Base-by-base conservation (phyloP, 2,888 invertebrate genomes). In the Heteromyza rotundicornis region DNA sequence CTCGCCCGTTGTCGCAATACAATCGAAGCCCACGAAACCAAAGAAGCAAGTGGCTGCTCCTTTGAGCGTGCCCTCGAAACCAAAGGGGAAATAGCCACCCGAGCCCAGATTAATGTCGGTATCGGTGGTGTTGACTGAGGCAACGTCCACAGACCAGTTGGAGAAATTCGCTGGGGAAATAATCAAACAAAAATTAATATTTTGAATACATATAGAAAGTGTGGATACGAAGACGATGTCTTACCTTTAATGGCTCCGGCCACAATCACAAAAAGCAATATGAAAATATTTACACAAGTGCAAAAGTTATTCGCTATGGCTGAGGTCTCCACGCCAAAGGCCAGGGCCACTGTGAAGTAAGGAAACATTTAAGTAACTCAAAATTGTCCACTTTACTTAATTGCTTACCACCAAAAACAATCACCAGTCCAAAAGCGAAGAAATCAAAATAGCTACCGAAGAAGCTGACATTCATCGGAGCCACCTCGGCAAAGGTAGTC, bases 1-100 rank as follows among this genome's bases (percentile, higher is more conserved):
- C 83, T 97, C 97, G 0, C 90, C 92, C 0, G 92, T 90, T 0
- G 91, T 89, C 12, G 91, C 92, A 35, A 94, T 91, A 64, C 89
- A 89, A 78, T 98, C 97, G 79, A 97, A 97, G 0, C 97, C 97
- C 5, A 96, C 93, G 79, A 96, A 98, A 2, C 94, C 95, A 79
- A 92, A 96, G 82, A 92, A 92, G 75, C 92, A 93, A 58, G 91
- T 89, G 0, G 94, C 93, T 0, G 93, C 88, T 0, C 94, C 95
- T 14, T 87, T 86, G 80, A 95, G 86, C 1, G 91, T 89, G 1
- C 95, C 97, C 55, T 88, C 86, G 64, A 92, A 85, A 0, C 96
- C 96, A 80, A 89, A 96, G 0, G 97, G 96, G 76, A 94, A 87
- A 83, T 95, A 98, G 0, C 97, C 97, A 0, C 97, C 97, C 0